phyloP scores from a whole-genome alignment of 2,797 vertebrate genomes.

The Menidia menidia region DNA sequence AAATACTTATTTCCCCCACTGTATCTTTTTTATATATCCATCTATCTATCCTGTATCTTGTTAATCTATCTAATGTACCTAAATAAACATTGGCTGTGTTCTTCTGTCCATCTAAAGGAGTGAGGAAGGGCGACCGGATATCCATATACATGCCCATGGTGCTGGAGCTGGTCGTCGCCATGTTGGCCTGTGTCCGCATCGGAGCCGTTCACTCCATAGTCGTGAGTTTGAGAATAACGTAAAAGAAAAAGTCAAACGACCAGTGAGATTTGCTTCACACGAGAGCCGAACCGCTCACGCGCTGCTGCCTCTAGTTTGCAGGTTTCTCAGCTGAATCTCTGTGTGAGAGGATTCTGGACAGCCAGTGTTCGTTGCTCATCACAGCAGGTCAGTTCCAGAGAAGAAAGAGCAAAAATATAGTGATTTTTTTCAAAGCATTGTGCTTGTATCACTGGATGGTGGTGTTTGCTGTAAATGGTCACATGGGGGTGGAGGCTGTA shows the following conservation, averaged over 20 bases:
- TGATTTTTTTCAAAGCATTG: no score
- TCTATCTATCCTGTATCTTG: no score
- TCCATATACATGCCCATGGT: conserved; percentile 99
- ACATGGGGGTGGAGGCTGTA: no score
- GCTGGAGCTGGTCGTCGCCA: conserved; percentile 93
- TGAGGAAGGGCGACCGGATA: conserved; percentile 93
- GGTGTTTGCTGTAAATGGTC: no score
- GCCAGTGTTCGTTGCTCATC: conserved; percentile 90
- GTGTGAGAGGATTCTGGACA: conserved; percentile 94
- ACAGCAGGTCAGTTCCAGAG: conserved; percentile 87
- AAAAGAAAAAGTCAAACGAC: no score
- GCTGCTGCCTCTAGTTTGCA: conserved; percentile 87
- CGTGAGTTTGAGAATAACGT: conserved; percentile 79
- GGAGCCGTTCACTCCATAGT: conserved; percentile 95
- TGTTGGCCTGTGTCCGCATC: conserved; percentile 94
- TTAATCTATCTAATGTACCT: no score
- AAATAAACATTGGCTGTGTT: no score
- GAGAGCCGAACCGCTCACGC: neutral
- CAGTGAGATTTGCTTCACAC: neutral
- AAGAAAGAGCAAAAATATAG: no score
- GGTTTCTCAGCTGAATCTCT: conserved; percentile 96
- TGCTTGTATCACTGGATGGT: no score
- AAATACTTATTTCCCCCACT: no score
- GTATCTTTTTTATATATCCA: no score
- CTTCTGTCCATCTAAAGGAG: conserved; percentile 73